Base-by-base conservation (phyloP, 2,797 vertebrate genomes). In the Vireo griseus region DNA sequence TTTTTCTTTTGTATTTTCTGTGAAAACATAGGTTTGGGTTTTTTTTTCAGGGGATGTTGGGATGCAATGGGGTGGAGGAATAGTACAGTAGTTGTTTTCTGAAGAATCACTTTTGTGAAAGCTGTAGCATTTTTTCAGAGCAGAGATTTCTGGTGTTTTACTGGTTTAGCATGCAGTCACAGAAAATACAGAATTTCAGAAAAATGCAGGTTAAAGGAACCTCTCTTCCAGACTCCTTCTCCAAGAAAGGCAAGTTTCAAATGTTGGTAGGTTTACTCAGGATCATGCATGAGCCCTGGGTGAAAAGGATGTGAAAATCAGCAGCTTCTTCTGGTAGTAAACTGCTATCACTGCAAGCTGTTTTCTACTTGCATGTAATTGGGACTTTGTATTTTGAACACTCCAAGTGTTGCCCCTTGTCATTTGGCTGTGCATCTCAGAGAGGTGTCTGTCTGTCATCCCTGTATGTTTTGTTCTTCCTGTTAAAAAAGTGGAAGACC, bases 31-130 rank as follows among this genome's bases (percentile, higher is more conserved):
- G 4, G 33, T 14, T 58, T n/a, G n/a, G n/a, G n/a, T 44, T 44
- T 44, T 47, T 51, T 45, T 21, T 21, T 7, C 29, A 10, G 4
- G 8, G 2, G 2, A 20, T 6, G 1, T 8, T 3, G 5, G 2
- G 12, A 40, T 2, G 1, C 25, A 42, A 10, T 5, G 3, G 1
- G 1, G 0, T 13, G 2, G 6, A 26, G 8, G 15, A 12, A 15
- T 11, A 54, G 5, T 33, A 58, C 2, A 29, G 13, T 20, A 1
- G 0, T 5, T 51, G 11, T 61, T 22, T 77, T 76, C 31, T 51
- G 2, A 58, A 84, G 29, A 58, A 44, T 42, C 4, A 19, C 7
- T 58, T 62, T 28, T 55, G 15, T 79, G 31, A 79, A 79, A 86
- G 6, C 5, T 15, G 5, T 35, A 52, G 5, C 26, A 57, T 63